Evolutionary conservation across 2,888 invertebrate genomes (phyloP).

Genomic region (Xestia rhomboidea): DNA sequence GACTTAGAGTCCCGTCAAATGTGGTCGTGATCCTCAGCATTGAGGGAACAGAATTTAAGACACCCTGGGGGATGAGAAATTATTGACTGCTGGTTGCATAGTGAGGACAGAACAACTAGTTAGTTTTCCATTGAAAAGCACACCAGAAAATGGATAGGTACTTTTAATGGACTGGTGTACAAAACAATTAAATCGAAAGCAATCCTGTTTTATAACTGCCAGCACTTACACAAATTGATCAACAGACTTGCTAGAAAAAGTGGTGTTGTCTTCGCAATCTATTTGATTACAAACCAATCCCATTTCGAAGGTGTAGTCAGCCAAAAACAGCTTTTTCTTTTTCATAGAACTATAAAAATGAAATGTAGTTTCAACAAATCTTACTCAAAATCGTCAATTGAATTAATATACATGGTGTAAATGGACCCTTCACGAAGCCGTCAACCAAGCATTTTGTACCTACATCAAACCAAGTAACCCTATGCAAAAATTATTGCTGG

Average conservation of each 20-base stretch:
- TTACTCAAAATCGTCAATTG: too few species aligned
- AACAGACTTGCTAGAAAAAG: conserved; percentile 16
- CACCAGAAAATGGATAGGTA: neutral
- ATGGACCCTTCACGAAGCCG: too few species aligned
- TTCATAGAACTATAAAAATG: too few species aligned
- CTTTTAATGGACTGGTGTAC: too few species aligned
- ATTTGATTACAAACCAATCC: conserved; percentile 33
- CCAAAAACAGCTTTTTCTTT: neutral
- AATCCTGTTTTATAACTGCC: neutral
- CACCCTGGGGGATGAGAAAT: neutral
- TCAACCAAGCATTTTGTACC: too few species aligned
- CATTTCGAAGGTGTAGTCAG: conserved; percentile 4
- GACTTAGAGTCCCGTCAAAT: neutral
- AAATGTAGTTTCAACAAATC: too few species aligned
- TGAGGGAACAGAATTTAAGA: neutral
- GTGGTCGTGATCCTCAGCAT: too few species aligned
- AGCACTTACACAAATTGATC: conserved; percentile 29
- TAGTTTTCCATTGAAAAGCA: neutral
- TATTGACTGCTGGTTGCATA: neutral
- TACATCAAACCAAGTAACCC: too few species aligned
- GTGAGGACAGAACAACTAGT: too few species aligned
- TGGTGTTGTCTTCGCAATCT: conserved; percentile 29
- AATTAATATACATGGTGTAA: too few species aligned
- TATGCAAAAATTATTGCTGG: too few species aligned
- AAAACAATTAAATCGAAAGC: conserved; percentile 33